Percentiles rank a stretch among this genome's conserved stretches.
These are phyloP conservation scores for Drosophila pseudotalamancana DNA, from an alignment of 2,888 invertebrate genomes.

Conservation along the genomic window DNA sequence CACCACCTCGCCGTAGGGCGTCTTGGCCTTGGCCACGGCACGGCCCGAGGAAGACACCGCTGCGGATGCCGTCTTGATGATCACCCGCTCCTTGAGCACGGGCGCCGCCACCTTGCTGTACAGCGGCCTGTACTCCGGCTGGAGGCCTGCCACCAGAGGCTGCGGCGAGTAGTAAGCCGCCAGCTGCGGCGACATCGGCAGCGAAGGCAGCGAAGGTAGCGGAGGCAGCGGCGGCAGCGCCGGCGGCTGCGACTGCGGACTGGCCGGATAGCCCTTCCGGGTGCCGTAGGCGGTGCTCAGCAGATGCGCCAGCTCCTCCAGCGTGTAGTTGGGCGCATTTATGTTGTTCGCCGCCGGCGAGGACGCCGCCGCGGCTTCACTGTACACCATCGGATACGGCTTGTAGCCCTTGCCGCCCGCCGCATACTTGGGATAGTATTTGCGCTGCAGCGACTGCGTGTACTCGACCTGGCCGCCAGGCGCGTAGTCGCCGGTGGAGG, in stretches of 20 bases:
- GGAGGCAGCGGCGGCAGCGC: background rate
- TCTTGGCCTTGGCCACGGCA: conserved; percentile 60
- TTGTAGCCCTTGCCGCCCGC: conserved; percentile 30
- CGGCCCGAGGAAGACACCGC: conserved; percentile 40
- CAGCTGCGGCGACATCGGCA: background rate
- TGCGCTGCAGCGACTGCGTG: conserved; percentile 71
- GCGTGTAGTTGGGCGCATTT: conserved; percentile 65
- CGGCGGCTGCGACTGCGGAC: conserved; percentile 5
- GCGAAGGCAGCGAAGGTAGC: too few species aligned
- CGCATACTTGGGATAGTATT: conserved; percentile 57
- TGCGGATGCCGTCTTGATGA: conserved; percentile 35
- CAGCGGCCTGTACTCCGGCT: conserved; percentile 23
- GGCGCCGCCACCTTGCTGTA: conserved; percentile 23
- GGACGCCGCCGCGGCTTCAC: conserved; percentile 21
- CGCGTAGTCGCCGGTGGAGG: conserved; percentile 58
- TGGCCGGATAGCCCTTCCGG: conserved; percentile 46
- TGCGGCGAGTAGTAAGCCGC: conserved; percentile 29
- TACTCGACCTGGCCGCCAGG: conserved; percentile 66
- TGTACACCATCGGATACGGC: conserved; percentile 57
- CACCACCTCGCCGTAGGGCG: conserved; percentile 58
- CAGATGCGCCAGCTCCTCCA: conserved; percentile 65
- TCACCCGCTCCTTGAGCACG: conserved; percentile 3
- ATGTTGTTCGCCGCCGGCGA: conserved; percentile 45
- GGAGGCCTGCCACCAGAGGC: conserved; percentile 3
- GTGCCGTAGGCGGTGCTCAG: conserved; percentile 58